Base-by-base conservation (phyloP, 2,888 invertebrate genomes). In the Ligdia adustata region DNA sequence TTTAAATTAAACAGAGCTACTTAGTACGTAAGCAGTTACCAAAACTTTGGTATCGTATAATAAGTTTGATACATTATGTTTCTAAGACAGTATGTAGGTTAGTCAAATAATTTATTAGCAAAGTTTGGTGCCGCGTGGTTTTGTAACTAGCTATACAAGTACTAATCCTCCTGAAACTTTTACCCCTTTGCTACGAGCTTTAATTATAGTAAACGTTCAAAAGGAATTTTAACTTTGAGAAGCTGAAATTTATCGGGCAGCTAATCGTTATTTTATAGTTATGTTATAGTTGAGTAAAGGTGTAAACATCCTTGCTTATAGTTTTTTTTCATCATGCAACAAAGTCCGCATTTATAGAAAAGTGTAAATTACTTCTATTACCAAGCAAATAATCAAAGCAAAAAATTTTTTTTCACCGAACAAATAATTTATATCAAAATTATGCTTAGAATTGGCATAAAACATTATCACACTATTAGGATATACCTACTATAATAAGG, bases 51-150 rank as follows among this genome's bases (percentile, higher is more conserved):
- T 47, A 38, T 38, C 37, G 24, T 26, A 26, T 33, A 37, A 44
- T 20, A 50, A 50, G 31, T 45, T 50, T 47, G 35, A 29, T 47
- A 42, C 48, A 49, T 28, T 43, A 49, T 43, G 42, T 42, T 43
- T 38, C 38, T 33, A 43, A 49, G 48, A 26, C 41, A 24, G 20
- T 22, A 49, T 43, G 38, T 42, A 55, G 60, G 57, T 59, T 54
- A 57, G 57, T 55, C 49, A 57, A 64, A 66, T 69, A 62, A 66
- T 68, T 69, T 69, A 69, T 65, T 60, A 62, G 57, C 41, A 55
- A 69, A 69, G 65, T 69, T 67, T 58, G n/a, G 27, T 18, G 44
- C 41, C 62, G 57, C 56, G 64, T 58, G 64, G 67, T 63, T 62
- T 64, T 60, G 57, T 55, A 56, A 63, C 63, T 60, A 64, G 57